Evolutionary conservation across 1,140 invertebrate genomes (phyloP).

Genomic region (Myzus persicae): DNA sequence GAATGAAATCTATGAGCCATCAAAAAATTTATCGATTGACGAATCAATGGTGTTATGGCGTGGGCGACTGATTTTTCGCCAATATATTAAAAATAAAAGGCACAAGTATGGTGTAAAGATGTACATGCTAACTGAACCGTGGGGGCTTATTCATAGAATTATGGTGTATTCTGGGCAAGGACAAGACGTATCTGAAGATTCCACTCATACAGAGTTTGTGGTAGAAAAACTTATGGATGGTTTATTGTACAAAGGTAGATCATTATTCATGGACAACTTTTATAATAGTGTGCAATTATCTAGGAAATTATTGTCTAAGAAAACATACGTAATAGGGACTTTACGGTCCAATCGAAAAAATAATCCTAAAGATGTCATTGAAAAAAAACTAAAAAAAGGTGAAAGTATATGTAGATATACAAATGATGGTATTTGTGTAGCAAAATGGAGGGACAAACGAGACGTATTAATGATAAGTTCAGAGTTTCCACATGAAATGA

Average conservation of each 20-base stretch:
- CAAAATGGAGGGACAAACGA: constrained; percentile 64
- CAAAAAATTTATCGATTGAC: constrained; percentile 30
- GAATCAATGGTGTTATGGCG: constrained; percentile 38
- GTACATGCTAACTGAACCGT: constrained; percentile 24
- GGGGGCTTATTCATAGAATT: neutral
- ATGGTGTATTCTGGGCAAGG: neutral
- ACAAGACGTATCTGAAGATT: neutral
- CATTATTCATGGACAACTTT: neutral
- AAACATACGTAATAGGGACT: neutral
- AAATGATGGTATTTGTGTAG: constrained; percentile 58
- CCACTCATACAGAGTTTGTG: no score
- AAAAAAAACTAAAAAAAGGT: neutral
- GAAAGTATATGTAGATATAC: neutral
- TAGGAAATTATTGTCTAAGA: neutral
- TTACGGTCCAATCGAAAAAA: neutral
- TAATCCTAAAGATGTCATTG: constrained; percentile 2
- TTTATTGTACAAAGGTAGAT: neutral
- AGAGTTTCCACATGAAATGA: constrained; percentile 59
- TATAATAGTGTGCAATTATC: neutral
- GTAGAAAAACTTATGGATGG: constrained; percentile 5
- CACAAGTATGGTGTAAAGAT: constrained; percentile 64
- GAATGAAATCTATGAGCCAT: constrained; percentile 59
- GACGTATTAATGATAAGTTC: constrained; percentile 60
- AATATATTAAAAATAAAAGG: constrained; percentile 62
- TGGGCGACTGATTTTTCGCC: constrained; percentile 10